Base-by-base conservation (phyloP, 2,113 vertebrate genomes). In the Hippotragus niger region DNA sequence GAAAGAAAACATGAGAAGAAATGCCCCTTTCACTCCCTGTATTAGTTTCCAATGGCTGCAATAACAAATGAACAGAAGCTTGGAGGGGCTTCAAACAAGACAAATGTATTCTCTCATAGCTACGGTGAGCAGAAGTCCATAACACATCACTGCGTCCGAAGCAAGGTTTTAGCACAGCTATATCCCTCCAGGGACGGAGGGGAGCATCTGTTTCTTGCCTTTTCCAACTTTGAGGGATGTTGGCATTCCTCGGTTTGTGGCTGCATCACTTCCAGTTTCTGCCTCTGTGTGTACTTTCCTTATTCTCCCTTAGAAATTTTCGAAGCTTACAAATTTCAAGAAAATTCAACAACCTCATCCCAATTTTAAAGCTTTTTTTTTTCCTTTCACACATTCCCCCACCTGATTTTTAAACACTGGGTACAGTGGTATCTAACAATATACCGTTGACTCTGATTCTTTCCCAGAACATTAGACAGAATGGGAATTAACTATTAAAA, bases 381-480 rank as follows among this genome's bases (percentile, higher is more conserved):
- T 92, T n/a, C 91, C 82, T 92, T 92, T 92, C 36, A 78, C 43
- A 50, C 71, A 43, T 83, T 76, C 10, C 55, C 74, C 62, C 14
- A 40, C 6, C 43, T 13, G 58, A 19, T 62, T 67, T 95, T 62
- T 60, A 88, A 91, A 88, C 6, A 23, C 53, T 45, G 21, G 5
- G 67, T 7, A 5, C 74, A 7, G 4, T n/a, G 4, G 25, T 82
- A 53, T 50, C 82, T 76, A n/a, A n/a, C 58, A 43, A 13, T 29
- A 7, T 9, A 11, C 83, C 15, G 76, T 80, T 85, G 4, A 88
- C 6, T 14, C n/a, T 47, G 40, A 64, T 47, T n/a, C 36, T 40
- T 85, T 89, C 90, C 53, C 58, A 76, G 95, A 95, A 27, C 67
- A 81, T 9, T 23, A 64, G 17, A 57, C 40, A 74, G 16, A 50